Evolutionary conservation across 2,888 invertebrate species (phyloP).

Genomic region (Cremastobaeus sp.): DNA sequence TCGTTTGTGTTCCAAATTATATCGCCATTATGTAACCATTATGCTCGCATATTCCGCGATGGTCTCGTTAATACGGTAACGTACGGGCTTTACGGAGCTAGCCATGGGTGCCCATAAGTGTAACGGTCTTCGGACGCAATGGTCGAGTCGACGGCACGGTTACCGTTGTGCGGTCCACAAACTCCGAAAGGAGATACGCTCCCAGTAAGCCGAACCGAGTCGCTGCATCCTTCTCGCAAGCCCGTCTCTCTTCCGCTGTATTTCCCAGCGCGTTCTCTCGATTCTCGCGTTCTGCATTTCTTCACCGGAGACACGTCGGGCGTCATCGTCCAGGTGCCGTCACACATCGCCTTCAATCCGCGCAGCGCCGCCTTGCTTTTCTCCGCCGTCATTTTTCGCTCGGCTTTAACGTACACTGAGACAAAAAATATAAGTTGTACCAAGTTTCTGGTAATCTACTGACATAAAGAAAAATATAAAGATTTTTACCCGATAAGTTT

Average conservation of each 20-base stretch:
- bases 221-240: constrained; percentile 47
- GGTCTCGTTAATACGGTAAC: constrained; percentile 62
- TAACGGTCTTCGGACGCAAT: constrained; percentile 74
- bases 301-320: constrained; percentile 23
- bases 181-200: constrained; percentile 66
- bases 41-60: constrained; percentile 38
- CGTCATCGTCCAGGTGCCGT: too few species aligned
- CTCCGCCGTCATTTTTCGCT: neutral
- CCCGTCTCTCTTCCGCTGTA: constrained; percentile 43
- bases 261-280: constrained; percentile 53
- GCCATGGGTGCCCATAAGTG: constrained; percentile 71
- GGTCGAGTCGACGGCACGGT: constrained; percentile 64
- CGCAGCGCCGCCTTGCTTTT: neutral
- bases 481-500: too few species aligned
- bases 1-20: constrained; percentile 37
- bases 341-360: too few species aligned
- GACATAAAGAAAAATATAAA: too few species aligned
- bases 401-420: constrained; percentile 3
- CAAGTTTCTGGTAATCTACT: too few species aligned
- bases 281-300: constrained; percentile 56
- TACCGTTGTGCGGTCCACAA: constrained; percentile 77
- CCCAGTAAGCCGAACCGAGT: constrained; percentile 55
- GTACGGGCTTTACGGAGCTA: constrained; percentile 65
- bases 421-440: too few species aligned
- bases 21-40: constrained; percentile 43